Base-by-base conservation (phyloP, 1,140 invertebrate genomes). In the Paracyclopina nana region DNA sequence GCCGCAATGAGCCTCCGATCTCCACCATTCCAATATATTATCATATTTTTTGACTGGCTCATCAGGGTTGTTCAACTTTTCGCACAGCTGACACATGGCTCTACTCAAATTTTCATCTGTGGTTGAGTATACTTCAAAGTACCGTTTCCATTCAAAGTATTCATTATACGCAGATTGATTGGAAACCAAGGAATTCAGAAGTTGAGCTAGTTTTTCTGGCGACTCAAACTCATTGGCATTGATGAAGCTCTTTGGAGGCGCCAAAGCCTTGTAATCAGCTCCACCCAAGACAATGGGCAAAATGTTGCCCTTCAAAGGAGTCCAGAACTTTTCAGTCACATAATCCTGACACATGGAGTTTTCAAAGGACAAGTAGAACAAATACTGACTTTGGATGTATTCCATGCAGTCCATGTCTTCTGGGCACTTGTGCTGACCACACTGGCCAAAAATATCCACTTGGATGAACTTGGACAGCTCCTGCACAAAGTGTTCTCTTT, bases 281-380 rank as follows among this genome's bases (percentile, higher is more conserved):
- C 72, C 64, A 1, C 80, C 79, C 65, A 78, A 70, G 16, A 81
- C 72, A 27, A 83, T 65, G 0, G 80, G 79, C 12, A 82, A 71
- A 0, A 78, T 68, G 31, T 61, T 55, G 16, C 53, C 46, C 9
- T 58, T 55, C 26, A 65, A 26, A 3, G 59, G 20, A 40, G 57
- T 46, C 52, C 54, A 63, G 22, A 65, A 54, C 40, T 64, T 64
- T 30, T 64, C 63, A 4, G 63, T 64, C 8, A 65, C 55, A 55
- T 64, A 64, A 40, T 64, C 63, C 14, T 55, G 54, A 52, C 64
- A 65, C 3, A 65, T 58, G 12, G 62, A 55, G 55, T 70, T 70
- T 55, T 72, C 68, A 28, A 72, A 68, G 0, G 70, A 59, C 18
- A 71, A 51, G 54, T 70, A 71, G 53, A 70, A 70, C 46, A 63